These are phyloP conservation scores for Pemphigus obesinymphae DNA, from an alignment of 1,140 invertebrate genomes.

Conservation along the genomic window DNA sequence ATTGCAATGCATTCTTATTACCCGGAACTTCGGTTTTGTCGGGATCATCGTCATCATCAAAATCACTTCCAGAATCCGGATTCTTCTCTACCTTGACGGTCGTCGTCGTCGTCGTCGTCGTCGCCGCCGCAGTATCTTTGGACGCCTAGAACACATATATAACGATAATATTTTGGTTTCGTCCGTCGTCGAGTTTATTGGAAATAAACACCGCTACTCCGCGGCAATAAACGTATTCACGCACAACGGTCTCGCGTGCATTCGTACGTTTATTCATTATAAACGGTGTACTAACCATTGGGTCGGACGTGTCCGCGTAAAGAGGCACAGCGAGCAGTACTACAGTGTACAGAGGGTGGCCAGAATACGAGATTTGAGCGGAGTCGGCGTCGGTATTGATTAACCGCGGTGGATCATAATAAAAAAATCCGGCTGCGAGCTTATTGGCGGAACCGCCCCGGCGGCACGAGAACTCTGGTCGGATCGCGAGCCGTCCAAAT, in stretches of 20 bases:
- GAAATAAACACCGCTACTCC: too few species aligned
- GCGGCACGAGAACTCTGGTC: background rate
- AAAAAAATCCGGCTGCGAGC: conserved; percentile 37
- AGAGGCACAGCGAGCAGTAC: background rate
- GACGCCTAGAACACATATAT: conserved; percentile 13
- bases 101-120: too few species aligned
- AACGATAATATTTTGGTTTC: too few species aligned
- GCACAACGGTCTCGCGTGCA: background rate
- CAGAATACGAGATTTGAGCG: conserved; percentile 22
- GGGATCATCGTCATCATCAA: conserved; percentile 82
- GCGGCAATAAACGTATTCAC: background rate
- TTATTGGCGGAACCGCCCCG: conserved; percentile 40
- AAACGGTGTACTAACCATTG: conserved; percentile 15
- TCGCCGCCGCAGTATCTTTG: background rate
- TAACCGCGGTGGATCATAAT: conserved; percentile 32
- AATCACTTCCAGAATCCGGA: conserved; percentile 65
- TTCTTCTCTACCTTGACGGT: conserved; percentile 57
- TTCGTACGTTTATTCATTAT: too few species aligned
- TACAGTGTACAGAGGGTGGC: background rate
- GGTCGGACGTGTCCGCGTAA: background rate
- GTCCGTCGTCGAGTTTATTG: too few species aligned
- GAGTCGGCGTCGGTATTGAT: conserved; percentile 37
- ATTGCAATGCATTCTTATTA: conserved; percentile 48
- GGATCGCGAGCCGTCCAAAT: background rate
- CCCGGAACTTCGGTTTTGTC: conserved; percentile 85